Evolutionary conservation across 2,797 vertebrate species (phyloP).

Genomic region (Cryptoprocta ferox): DNA sequence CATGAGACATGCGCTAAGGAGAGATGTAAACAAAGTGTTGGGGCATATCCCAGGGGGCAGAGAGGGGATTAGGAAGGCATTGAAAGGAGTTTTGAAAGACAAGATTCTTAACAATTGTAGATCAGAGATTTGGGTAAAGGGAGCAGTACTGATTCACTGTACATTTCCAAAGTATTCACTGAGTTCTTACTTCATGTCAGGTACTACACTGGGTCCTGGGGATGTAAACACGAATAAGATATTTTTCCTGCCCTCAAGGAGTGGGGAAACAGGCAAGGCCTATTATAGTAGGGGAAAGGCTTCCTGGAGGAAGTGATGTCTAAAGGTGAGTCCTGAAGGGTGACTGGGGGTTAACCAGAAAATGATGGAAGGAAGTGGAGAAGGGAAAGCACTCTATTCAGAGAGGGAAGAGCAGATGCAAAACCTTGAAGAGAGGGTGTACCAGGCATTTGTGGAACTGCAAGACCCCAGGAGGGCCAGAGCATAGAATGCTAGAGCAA

Average conservation of each 20-base stretch:
- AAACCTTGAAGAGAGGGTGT: not conserved
- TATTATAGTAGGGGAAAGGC: not conserved
- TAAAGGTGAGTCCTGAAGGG: not conserved
- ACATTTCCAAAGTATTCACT: not conserved
- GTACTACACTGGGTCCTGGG: not conserved
- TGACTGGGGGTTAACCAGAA: not conserved
- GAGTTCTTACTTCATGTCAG: not conserved
- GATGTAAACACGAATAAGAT: not conserved
- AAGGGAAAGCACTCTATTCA: not conserved
- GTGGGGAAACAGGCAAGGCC: not conserved
- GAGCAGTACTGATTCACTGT: not conserved
- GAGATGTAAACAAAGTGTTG: not conserved
- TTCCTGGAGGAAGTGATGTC: not conserved
- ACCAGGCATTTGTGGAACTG: not conserved
- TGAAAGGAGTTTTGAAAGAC: not conserved
- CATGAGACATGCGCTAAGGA: not conserved
- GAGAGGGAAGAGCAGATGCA: not conserved
- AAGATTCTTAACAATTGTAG: not conserved
- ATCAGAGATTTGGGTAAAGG: not conserved
- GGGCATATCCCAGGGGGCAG: not conserved
- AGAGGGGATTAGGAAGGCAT: not conserved
- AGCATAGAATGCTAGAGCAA: not conserved
- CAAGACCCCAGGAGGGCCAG: not conserved
- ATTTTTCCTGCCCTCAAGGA: not conserved
- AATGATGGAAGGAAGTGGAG: not conserved